phyloP scores from a whole-genome alignment of 2,888 invertebrate species.

The Tipula unca region DNA sequence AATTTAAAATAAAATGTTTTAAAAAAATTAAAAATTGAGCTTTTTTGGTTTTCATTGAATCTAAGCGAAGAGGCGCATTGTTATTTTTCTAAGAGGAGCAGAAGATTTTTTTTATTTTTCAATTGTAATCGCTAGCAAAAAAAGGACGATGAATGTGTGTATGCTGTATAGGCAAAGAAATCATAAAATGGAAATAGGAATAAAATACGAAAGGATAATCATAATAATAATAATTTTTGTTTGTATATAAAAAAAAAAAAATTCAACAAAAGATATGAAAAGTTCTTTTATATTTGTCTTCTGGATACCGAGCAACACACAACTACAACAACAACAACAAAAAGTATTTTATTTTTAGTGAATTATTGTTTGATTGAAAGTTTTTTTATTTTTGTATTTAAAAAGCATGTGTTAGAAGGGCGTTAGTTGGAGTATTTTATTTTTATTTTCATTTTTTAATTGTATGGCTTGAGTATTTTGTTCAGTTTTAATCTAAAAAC shows the following conservation, averaged over 20 bases:
- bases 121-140: not conserved
- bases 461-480: not conserved
- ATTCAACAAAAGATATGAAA: not conserved
- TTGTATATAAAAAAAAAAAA: not conserved
- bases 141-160: not conserved
- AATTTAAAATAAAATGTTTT: not conserved
- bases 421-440: not conserved
- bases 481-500: not conserved
- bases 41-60: conserved; percentile 14
- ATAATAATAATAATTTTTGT: not conserved
- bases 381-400: not conserved
- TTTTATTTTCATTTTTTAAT: not conserved
- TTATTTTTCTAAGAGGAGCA: not conserved
- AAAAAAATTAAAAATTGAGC: conserved; percentile 14
- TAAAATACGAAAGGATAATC: not conserved
- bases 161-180: not conserved
- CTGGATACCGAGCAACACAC: not conserved
- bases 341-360: not conserved
- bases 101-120: not conserved
- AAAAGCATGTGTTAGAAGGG: conserved; percentile 14
- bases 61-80: conserved; percentile 1
- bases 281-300: not conserved
- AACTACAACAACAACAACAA: not conserved
- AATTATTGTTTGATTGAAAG: conserved; percentile 9
- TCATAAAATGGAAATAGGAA: not conserved